These are phyloP conservation scores for Gopherus evgoodei DNA, from an alignment of 2,113 vertebrate genomes.

Conservation along the genomic window DNA sequence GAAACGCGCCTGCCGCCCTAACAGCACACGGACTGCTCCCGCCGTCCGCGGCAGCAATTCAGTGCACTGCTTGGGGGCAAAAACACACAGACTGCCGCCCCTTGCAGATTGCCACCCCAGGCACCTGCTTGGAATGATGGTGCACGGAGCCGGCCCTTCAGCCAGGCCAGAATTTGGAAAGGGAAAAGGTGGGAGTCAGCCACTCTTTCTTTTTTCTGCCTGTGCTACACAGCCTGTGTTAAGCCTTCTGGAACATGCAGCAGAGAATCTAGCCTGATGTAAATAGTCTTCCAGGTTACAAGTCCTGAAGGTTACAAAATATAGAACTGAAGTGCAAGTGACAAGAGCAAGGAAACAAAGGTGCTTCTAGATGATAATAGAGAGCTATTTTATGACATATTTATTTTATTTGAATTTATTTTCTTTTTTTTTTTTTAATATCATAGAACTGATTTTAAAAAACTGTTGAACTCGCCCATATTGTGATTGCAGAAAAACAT, in stretches of 20 bases:
- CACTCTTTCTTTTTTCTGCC: neutral
- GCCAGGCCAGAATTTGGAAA: neutral
- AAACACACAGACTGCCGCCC: no score
- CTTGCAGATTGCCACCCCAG: no score
- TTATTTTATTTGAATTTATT: neutral
- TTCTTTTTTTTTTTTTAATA: neutral
- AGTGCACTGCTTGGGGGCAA: no score
- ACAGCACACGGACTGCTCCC: no score
- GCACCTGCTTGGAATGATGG: no score
- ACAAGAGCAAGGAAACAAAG: neutral
- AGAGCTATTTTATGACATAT: neutral
- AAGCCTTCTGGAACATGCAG: neutral
- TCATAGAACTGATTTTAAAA: neutral
- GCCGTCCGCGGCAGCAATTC: no score
- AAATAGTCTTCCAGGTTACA: neutral
- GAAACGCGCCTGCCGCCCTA: no score
- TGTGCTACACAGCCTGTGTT: accelerated
- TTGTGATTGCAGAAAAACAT: neutral
- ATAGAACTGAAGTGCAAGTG: neutral
- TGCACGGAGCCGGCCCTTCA: no score
- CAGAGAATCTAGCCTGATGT: neutral
- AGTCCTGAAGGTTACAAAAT: neutral
- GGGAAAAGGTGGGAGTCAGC: neutral
- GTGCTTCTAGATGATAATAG: neutral
- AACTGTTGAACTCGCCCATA: accelerated